These are phyloP conservation scores for Oncorhynchus tshawytscha DNA, from an alignment of 2,113 vertebrate genomes.

Conservation along the genomic window DNA sequence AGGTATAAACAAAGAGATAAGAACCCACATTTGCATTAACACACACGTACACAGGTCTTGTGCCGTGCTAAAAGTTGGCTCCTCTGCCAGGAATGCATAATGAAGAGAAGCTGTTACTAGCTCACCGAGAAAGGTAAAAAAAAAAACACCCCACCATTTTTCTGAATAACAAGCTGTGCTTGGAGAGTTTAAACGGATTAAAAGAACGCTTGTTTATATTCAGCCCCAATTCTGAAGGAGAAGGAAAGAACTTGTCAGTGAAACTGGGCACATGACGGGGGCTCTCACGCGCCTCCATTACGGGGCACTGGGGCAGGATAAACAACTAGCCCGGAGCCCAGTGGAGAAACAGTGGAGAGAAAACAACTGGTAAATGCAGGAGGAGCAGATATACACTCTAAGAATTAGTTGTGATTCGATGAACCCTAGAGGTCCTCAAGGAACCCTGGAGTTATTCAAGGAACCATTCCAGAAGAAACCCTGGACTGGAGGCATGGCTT, in stretches of 20 bases:
- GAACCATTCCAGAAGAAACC: too few species aligned
- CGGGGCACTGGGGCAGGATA: conserved; percentile 11
- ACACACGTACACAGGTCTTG: conserved; percentile 29
- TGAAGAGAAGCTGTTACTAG: conserved; percentile 28
- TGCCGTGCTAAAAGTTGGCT: background rate
- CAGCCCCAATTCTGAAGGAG: conserved; percentile 36
- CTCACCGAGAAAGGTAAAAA: background rate
- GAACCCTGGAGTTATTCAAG: too few species aligned
- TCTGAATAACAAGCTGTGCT: conserved; percentile 19
- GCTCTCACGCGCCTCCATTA: background rate
- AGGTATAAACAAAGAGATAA: background rate
- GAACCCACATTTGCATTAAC: background rate
- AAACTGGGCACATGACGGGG: conserved; percentile 27
- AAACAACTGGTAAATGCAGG: too few species aligned
- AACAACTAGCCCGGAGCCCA: conserved; percentile 5
- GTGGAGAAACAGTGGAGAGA: too few species aligned
- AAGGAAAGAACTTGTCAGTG: conserved; percentile 40
- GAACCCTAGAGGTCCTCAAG: too few species aligned
- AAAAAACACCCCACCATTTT: conserved; percentile 6
- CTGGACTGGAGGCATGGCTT: too few species aligned
- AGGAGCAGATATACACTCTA: too few species aligned
- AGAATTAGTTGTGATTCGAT: too few species aligned
- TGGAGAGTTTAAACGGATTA: conserved; percentile 40
- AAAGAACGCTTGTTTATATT: conserved; percentile 56
- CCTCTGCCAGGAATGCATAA: conserved; percentile 35